Evolutionary conservation across 2,113 vertebrate genomes (phyloP).

Genomic region (Lepidothrix coronata): DNA sequence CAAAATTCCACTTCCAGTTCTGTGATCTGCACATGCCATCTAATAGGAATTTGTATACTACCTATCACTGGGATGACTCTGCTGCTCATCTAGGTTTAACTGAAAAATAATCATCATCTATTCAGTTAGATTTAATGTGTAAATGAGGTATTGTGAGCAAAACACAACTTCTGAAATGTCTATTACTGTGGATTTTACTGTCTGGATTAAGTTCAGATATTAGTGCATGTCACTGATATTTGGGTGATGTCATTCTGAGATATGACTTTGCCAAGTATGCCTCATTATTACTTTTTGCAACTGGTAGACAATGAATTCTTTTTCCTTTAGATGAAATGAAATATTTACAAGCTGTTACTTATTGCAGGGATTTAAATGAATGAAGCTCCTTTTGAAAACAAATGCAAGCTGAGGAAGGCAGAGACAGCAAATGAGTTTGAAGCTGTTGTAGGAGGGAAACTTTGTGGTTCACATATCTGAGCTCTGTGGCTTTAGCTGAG

Average conservation of each 20-base stretch:
- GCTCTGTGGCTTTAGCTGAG: neutral
- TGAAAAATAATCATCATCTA: constrained; percentile 31
- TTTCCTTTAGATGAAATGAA: constrained; percentile 9
- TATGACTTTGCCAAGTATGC: neutral
- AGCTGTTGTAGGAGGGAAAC: neutral
- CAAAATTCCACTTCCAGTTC: neutral
- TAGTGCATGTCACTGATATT: neutral
- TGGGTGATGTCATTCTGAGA: neutral
- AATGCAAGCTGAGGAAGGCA: neutral
- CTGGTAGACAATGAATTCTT: neutral
- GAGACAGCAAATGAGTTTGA: neutral
- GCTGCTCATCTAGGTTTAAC: neutral
- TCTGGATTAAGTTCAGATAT: neutral
- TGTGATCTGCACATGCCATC: neutral
- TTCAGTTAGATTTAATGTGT: neutral
- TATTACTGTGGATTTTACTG: neutral
- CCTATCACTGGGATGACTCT: neutral
- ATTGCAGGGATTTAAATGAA: constrained; percentile 8
- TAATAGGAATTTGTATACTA: neutral
- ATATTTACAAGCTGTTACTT: constrained; percentile 37
- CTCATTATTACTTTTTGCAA: neutral
- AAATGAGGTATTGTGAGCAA: neutral
- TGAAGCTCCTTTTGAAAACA: constrained; percentile 10
- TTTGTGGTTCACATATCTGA: neutral
- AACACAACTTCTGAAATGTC: neutral